Conservation (phyloP, 2,797 vertebrate genomes). For the Molossus molossus region DNA sequence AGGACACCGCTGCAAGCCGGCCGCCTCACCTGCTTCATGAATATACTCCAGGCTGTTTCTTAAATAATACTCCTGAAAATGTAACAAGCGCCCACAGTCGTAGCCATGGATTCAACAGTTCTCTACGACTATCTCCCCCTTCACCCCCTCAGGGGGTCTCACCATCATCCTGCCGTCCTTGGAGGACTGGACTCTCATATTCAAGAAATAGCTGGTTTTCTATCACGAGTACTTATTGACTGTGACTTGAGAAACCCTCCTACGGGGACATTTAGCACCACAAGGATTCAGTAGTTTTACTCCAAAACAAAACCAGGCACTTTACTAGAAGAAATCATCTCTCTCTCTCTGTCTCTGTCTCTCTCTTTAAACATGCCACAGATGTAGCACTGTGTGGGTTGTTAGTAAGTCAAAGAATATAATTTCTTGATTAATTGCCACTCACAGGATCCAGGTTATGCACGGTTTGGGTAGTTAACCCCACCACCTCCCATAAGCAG, state of each 20-base stretch:
- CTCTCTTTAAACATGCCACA: slow-evolving; percentile 89
- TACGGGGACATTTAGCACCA: slow-evolving; percentile 80
- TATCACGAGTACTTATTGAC: slow-evolving; percentile 79
- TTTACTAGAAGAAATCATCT: slow-evolving; percentile 82
- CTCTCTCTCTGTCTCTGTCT: background rate
- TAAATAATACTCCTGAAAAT: background rate
- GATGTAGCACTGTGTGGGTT: slow-evolving; percentile 91
- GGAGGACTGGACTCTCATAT: background rate
- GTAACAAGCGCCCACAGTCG: background rate
- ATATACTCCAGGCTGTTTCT: background rate
- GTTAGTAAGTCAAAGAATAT: slow-evolving; percentile 90
- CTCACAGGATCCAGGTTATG: slow-evolving; percentile 94
- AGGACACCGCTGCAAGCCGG: no score
- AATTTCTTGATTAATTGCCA: slow-evolving; percentile 96
- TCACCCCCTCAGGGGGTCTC: background rate
- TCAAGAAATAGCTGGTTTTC: slow-evolving; percentile 75
- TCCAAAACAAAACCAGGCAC: slow-evolving; percentile 77
- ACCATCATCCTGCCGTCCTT: slow-evolving; percentile 29
- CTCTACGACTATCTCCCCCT: background rate
- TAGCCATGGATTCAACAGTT: background rate
- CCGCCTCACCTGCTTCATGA: background rate
- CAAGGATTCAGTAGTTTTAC: slow-evolving; percentile 82
- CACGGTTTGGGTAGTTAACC: slow-evolving; percentile 98
- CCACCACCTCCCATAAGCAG: slow-evolving; percentile 93
- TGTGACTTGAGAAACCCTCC: slow-evolving; percentile 75